Conservation (phyloP, 2,797 vertebrate genomes). For the Oophaga sylvatica region DNA sequence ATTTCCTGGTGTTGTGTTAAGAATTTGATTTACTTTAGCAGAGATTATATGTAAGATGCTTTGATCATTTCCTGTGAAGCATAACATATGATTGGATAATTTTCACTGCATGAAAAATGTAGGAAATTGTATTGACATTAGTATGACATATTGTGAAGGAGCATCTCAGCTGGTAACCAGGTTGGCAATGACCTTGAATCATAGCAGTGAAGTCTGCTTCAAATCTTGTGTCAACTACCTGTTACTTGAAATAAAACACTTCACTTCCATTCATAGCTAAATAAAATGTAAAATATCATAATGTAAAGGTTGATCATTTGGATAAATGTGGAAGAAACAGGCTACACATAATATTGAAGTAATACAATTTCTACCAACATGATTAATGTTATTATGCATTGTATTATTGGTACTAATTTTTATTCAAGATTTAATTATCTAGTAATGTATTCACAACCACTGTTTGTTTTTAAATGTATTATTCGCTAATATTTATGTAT, state of each 20-base stretch:
- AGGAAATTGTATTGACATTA: slow-evolving; percentile 36
- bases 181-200: slow-evolving; percentile 37
- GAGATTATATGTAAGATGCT: slow-evolving; percentile 12
- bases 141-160: slow-evolving; percentile 20
- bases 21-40: slow-evolving; percentile 7
- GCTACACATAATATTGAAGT: not conserved
- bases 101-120: slow-evolving; percentile 21
- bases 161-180: slow-evolving; percentile 21
- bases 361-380: not conserved
- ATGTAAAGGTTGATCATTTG: not conserved
- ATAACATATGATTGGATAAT: slow-evolving; percentile 44
- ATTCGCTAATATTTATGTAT: no score
- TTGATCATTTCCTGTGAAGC: slow-evolving; percentile 41
- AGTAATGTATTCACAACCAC: no score
- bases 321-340: not conserved
- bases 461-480: no score
- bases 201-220: slow-evolving; percentile 14
- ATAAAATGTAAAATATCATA: not conserved
- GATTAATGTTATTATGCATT: not conserved
- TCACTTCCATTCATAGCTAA: not conserved
- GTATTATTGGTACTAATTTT: no score
- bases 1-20: slow-evolving; percentile 24
- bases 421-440: no score
- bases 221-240: slow-evolving; percentile 26
- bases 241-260: slow-evolving; percentile 19